A percentile compares a stretch with the other conserved stretches of the same genome.
Evolutionary conservation across 2,113 vertebrate species (phyloP).

Genomic region (Chascanopsetta lugubris): DNA sequence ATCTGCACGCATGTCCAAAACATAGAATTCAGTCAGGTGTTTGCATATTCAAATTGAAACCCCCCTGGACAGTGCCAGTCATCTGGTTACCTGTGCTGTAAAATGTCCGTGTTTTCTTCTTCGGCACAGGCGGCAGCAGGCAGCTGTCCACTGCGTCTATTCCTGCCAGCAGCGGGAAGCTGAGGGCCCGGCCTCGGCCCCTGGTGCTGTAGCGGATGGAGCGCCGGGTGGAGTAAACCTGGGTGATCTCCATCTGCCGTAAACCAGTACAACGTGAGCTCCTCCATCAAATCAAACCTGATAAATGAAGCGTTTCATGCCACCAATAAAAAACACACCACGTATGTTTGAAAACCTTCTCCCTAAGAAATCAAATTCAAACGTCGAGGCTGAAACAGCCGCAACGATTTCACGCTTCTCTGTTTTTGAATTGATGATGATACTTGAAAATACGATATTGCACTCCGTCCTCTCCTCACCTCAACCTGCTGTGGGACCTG

Average conservation of each 20-base stretch:
- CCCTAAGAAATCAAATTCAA: too few relatives aligned
- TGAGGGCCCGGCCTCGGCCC: conserved; percentile 44
- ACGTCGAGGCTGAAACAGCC: too few relatives aligned
- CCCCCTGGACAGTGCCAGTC: background rate
- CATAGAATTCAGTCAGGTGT: background rate
- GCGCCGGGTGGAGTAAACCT: conserved; percentile 60
- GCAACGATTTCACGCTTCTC: background rate
- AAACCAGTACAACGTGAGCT: conserved; percentile 10
- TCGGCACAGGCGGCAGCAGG: conserved; percentile 69
- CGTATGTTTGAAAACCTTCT: too few relatives aligned
- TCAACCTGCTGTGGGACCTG: conserved; percentile 59
- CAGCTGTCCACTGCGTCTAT: conserved; percentile 60
- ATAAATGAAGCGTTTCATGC: background rate
- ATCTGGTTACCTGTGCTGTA: conserved; percentile 86
- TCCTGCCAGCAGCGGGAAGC: conserved; percentile 53
- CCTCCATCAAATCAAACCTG: background rate
- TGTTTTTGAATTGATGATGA: background rate
- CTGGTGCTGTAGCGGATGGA: conserved; percentile 73
- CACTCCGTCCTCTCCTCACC: conserved; percentile 39
- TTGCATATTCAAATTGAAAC: conserved; percentile 20
- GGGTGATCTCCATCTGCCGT: conserved; percentile 68
- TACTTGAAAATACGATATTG: background rate
- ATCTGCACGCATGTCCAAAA: conserved; percentile 74
- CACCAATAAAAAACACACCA: too few relatives aligned
- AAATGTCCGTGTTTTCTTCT: conserved; percentile 91